These are phyloP conservation scores for Drosophila maculinotata DNA, from an alignment of 2,888 invertebrate species.

Conservation along the genomic window DNA sequence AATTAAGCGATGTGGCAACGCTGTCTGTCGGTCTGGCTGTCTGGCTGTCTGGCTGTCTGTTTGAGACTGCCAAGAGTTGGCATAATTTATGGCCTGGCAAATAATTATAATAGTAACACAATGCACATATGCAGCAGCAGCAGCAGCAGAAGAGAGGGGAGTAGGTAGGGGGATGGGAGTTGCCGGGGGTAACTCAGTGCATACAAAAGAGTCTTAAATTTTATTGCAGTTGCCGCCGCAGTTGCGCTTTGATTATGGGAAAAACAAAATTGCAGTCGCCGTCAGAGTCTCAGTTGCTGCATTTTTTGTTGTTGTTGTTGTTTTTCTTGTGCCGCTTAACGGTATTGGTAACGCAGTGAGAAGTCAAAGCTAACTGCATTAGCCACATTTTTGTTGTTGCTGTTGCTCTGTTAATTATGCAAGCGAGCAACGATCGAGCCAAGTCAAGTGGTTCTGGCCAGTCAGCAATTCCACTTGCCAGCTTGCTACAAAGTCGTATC, in stretches of 20 bases:
- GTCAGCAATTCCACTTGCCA: constrained; percentile 46
- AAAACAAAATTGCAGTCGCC: constrained; percentile 19
- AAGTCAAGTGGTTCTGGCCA: constrained; percentile 45
- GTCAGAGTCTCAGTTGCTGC: constrained; percentile 13
- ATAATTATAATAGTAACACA: constrained; percentile 77
- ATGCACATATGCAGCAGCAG: constrained; percentile 41
- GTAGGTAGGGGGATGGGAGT: neutral
- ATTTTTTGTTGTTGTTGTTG: constrained; percentile 12
- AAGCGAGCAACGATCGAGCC: constrained; percentile 52
- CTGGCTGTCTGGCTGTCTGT: neutral
- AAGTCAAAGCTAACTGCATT: constrained; percentile 67
- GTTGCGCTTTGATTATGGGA: constrained; percentile 75
- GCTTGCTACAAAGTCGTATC: constrained; percentile 34
- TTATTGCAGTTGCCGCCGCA: constrained; percentile 60
- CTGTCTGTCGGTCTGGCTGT: constrained; percentile 24
- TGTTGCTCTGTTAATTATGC: constrained; percentile 68
- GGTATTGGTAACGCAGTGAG: constrained; percentile 53
- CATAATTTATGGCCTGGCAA: constrained; percentile 76
- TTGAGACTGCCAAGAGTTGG: constrained; percentile 50
- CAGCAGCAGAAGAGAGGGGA: neutral
- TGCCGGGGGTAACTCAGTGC: neutral
- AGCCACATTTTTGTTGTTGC: constrained; percentile 49
- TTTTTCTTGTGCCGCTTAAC: constrained; percentile 52
- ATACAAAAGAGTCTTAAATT: constrained; percentile 78
- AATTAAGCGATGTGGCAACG: constrained; percentile 77